Evolutionary conservation across 1,140 invertebrate genomes (phyloP).

Genomic region (Drosophila oshimai): DNA sequence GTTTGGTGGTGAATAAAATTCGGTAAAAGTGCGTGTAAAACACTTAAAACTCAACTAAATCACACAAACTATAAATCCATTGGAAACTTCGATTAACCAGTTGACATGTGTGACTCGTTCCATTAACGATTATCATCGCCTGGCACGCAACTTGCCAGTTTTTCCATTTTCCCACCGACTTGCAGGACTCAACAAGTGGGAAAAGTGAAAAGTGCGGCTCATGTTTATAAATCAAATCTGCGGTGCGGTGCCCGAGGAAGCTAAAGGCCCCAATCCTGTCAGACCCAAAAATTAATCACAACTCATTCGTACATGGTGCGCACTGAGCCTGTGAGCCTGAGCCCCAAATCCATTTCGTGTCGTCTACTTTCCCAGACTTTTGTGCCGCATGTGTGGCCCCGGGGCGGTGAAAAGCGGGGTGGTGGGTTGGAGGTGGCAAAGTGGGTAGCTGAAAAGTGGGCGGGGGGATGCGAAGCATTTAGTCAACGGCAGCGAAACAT

Average conservation of each 20-base stretch:
- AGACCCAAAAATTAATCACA: conserved; percentile 54
- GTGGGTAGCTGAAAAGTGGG: not conserved
- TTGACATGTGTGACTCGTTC: conserved; percentile 30
- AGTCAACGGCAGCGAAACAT: conserved; percentile 32
- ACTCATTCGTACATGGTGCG: conserved; percentile 20
- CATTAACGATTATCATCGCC: conserved; percentile 14
- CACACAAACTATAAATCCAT: not conserved
- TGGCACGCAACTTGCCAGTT: conserved; percentile 8
- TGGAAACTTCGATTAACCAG: not conserved
- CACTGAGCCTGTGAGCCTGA: conserved; percentile 34
- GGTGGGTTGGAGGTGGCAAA: not conserved
- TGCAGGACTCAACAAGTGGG: conserved; percentile 51
- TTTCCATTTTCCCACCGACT: no score
- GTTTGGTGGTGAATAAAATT: no score
- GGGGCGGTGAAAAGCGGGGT: not conserved
- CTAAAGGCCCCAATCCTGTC: conserved; percentile 17
- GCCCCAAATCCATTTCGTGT: conserved; percentile 27
- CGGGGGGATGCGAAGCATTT: not conserved
- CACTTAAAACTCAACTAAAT: no score
- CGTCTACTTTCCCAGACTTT: not conserved
- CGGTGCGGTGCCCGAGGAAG: no score
- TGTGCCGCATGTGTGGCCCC: not conserved
- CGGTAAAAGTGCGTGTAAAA: no score
- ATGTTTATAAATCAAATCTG: conserved; percentile 65
- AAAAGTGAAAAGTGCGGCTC: conserved; percentile 19